Base-by-base conservation (phyloP, 2,888 invertebrate species). In the Caenorhabditis japonica region DNA sequence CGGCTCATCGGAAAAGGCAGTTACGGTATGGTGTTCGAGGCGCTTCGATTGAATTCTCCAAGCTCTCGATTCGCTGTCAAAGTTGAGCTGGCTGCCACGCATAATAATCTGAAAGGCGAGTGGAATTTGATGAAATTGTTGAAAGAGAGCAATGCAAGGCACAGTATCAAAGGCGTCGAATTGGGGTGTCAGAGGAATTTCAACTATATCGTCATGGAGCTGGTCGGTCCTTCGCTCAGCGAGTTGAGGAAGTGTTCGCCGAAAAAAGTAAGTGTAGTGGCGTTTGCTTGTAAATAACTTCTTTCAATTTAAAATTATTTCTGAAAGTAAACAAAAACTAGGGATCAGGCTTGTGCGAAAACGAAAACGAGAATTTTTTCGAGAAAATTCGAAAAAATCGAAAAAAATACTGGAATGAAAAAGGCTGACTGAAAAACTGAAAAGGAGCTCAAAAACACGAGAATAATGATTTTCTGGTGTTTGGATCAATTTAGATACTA, bases 101-200 rank as follows among this genome's bases (percentile, higher is more conserved):
- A 68, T 36, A 69, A 74, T 41, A 74, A 69, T 52, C 43, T 74
- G 51, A 68, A 74, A 59, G 36, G 39, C 13, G 74, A 74, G 34
- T 69, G 68, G 69, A 59, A 69, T 38, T n/a, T 74, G 33, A 74
- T 74, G 74, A 69, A 23, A 39, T 53, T 74, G 34, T 41, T 74
- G 30, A 46, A 58, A 41, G 69, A 74, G 19, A 62, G 56, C 41
- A 61, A 64, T 36, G 49, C 74, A 27, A 62, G 53, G 46, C 74
- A 74, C 53, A 53, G 27, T 15, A 47, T 74, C 17, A 39, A 44
- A 25, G 74, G 56, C 5, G 33, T 69, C n/a, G 69, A 69, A 49
- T 34, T 53, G 36, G 74, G 74, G 25, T 43, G 44, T 36, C 62
- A 74, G 21, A 36, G 62, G 10, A 64, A 69, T 36, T 69, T 46